phyloP scores from a whole-genome alignment of 2,888 invertebrate species.

The Megalurothrips usitatus region DNA sequence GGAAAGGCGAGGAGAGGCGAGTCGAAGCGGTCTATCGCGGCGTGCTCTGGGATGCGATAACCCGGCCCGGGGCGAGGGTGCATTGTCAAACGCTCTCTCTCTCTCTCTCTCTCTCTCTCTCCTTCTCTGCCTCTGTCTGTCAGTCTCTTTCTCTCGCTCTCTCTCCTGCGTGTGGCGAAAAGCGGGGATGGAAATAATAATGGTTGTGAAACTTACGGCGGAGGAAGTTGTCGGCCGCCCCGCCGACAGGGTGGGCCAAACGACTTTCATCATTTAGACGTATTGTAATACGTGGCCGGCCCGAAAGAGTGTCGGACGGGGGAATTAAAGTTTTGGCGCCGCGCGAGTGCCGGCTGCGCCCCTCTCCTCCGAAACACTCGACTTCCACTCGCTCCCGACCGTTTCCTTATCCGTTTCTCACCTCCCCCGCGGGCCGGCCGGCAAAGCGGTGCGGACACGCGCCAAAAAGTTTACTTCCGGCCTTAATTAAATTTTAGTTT shows the following conservation, averaged over 20 bases:
- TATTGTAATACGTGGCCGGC: neutral
- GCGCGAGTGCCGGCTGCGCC: no score
- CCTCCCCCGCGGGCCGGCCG: neutral
- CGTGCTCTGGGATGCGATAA: no score
- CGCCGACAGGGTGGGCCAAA: neutral
- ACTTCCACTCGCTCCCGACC: no score
- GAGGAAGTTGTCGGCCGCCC: neutral
- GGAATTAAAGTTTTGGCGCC: no score
- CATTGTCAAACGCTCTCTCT: neutral
- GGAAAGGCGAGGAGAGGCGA: no score
- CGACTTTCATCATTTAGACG: constrained; percentile 4
- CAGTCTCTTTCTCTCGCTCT: neutral
- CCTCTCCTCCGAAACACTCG: no score
- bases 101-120: neutral
- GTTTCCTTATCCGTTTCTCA: neutral
- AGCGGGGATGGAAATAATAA: no score
- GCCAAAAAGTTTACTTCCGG: constrained; percentile 16
- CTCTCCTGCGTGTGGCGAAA: neutral
- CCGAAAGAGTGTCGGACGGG: no score
- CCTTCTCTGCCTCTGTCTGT: neutral
- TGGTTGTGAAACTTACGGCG: neutral
- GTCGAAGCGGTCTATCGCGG: no score
- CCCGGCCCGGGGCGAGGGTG: no score
- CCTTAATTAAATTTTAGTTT: constrained; percentile 19
- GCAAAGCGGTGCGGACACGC: no score